Conservation (phyloP, 2,888 invertebrate species). For the Tetranychus truncatus region DNA sequence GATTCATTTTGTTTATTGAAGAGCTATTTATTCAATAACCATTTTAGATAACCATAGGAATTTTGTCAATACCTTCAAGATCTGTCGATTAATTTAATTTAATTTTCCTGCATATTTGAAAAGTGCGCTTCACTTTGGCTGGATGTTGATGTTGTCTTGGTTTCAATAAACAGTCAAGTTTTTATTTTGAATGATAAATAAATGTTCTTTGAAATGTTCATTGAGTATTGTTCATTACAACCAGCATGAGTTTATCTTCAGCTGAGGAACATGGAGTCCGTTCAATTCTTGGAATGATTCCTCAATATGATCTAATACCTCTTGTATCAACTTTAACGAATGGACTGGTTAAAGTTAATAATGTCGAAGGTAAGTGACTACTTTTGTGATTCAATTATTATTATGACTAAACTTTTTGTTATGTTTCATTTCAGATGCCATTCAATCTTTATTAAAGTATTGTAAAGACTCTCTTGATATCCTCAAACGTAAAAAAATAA, state of each 20-base stretch:
- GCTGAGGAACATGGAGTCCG: neutral
- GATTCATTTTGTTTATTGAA: no score
- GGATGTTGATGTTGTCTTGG: no score
- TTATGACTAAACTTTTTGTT: neutral
- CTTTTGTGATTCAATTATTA: neutral
- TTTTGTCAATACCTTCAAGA: no score
- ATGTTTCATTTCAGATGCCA: neutral
- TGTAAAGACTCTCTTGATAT: neutral
- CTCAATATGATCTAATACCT: neutral
- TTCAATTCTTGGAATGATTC: neutral
- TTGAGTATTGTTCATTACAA: neutral
- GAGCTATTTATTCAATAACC: no score
- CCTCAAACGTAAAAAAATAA: neutral
- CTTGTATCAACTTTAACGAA: neutral
- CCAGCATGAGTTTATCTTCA: neutral
- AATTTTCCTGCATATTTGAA: no score
- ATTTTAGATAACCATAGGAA: no score
- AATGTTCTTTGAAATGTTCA: no score
- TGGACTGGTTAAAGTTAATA: neutral
- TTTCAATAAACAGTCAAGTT: no score
- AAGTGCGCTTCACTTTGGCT: no score
- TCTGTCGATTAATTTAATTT: no score
- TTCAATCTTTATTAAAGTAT: neutral
- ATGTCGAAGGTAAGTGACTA: neutral
- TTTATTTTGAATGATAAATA: no score